phyloP scores from a whole-genome alignment of 2,888 invertebrate species.

The Phyto melanocephala region DNA sequence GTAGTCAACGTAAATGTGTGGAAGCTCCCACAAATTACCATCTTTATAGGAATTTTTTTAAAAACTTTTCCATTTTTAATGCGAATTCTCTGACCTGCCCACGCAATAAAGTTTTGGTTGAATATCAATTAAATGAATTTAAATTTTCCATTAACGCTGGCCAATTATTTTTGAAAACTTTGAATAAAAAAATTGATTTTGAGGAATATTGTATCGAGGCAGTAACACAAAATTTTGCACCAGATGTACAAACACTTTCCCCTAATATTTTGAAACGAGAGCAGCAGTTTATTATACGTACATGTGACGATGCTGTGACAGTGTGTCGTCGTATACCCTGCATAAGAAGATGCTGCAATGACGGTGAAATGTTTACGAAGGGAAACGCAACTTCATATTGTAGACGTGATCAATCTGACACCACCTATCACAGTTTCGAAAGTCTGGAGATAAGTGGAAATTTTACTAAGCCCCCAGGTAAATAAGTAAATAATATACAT shows the following conservation, averaged over 20 bases:
- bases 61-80: conserved; percentile 70
- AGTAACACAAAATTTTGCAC: conserved; percentile 60
- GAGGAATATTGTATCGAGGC: conserved; percentile 75
- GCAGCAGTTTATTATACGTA: conserved; percentile 68
- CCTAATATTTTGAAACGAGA: not conserved
- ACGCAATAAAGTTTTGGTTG: conserved; percentile 71
- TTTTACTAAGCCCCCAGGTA: conserved; percentile 74
- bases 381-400: conserved; percentile 72
- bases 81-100: conserved; percentile 71
- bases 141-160: conserved; percentile 69
- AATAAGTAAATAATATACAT: conserved; percentile 14
- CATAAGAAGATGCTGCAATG: conserved; percentile 74
- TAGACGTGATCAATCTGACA: conserved; percentile 68
- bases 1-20: conserved; percentile 68
- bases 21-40: conserved; percentile 61
- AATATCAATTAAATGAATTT: conserved; percentile 70
- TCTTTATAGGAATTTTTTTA: conserved; percentile 70
- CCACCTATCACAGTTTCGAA: conserved; percentile 72
- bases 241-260: not conserved
- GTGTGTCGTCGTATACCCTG: conserved; percentile 74
- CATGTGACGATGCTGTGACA: conserved; percentile 67
- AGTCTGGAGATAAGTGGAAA: conserved; percentile 71
- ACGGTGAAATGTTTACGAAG: conserved; percentile 73
- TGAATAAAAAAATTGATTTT: conserved; percentile 65
- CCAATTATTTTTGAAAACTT: conserved; percentile 64